A percentile compares a stretch with the other conserved stretches of the same genome.
phyloP scores from a whole-genome alignment of 2,797 vertebrate species.

The Chelon labrosus region DNA sequence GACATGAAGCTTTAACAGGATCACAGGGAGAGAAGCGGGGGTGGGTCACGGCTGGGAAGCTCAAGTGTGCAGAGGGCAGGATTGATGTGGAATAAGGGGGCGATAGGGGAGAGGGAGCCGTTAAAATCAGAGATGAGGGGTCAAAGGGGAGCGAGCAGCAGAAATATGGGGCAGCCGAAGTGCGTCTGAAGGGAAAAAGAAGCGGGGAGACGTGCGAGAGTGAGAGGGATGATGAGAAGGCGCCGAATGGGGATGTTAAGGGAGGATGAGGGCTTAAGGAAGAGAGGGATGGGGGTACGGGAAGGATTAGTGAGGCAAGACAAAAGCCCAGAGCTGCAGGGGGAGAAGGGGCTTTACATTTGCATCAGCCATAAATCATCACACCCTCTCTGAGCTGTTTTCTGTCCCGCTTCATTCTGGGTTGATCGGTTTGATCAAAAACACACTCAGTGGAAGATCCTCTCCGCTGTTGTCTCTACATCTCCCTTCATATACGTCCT shows the following conservation, averaged over 20 bases:
- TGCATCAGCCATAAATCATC: constrained; percentile 65
- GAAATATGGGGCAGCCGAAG: constrained; percentile 17
- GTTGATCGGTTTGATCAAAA: constrained; percentile 49
- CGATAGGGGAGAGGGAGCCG: constrained; percentile 42
- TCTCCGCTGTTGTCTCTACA: constrained; percentile 11
- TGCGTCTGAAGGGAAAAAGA: constrained; percentile 12
- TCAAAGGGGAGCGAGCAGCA: constrained; percentile 45
- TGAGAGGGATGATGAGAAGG: constrained; percentile 40
- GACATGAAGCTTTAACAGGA: constrained; percentile 74
- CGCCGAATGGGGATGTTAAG: constrained; percentile 9
- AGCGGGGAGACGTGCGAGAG: constrained; percentile 3
- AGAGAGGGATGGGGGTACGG: constrained; percentile 43
- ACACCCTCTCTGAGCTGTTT: constrained; percentile 29
- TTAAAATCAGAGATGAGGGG: constrained; percentile 38
- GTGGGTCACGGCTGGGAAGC: constrained; percentile 44
- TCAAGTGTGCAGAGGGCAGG: constrained; percentile 42
- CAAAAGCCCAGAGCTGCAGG: constrained; percentile 61
- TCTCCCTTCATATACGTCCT: constrained; percentile 19
- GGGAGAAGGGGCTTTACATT: constrained; percentile 58
- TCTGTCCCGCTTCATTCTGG: constrained; percentile 24
- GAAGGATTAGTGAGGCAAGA: constrained; percentile 72
- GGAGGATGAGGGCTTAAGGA: constrained; percentile 55
- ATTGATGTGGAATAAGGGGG: constrained; percentile 38
- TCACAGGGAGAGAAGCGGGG: constrained; percentile 53
- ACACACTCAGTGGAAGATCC: constrained; percentile 15